Base-by-base conservation (phyloP, 2,888 invertebrate genomes). In the Tupiocoris notatus region DNA sequence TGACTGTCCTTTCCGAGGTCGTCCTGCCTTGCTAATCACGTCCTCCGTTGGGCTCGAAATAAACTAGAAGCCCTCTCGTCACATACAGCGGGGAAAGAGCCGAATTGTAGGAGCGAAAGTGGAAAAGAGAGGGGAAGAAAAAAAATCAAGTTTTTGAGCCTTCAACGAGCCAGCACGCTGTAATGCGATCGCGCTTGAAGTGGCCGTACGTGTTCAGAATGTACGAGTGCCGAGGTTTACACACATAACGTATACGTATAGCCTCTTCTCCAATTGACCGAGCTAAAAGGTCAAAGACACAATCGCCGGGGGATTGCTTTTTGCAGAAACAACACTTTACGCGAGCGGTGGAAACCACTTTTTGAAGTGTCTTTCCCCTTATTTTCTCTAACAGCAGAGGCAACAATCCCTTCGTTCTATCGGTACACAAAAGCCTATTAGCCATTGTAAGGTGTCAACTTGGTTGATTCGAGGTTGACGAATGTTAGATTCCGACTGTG, bases 101-200 rank as follows among this genome's bases (percentile, higher is more conserved):
- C 6, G 39, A 39, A 7, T 3, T 12, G 39, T 7, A 3, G 39
- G 39, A 3, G 39, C 12, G 39, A 3, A 39, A 39, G 39, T 39
- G 39, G 3, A 12, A 39, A 39, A 7, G 39, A 39, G 39, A 39
- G 39, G 39, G n/a, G n/a, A n/a, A 39, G 12, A 39, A 12, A 39
- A 39, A 39, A 39, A 39, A 39, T 39, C 39, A 67, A 67, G 22
- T 22, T 67, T 39, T 67, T 67, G 54, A 56, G n/a, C 70, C 70
- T 58, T 24, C 17, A 12, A 23, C 63, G 12, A 7, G 16, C 64
- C 1, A n/a, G n/a, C 58, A 66, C 59, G 23, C 12, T 25, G 70
- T 70, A 59, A 70, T 70, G 59, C 59, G 70, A 70, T 70, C 25
- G 70, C 25, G 25, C 58, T 70, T 70, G 70, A 59, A 70, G 70